Base-by-base conservation (phyloP, 53 echinoderm and acorn worm species). In the Astropecten irregularis region DNA sequence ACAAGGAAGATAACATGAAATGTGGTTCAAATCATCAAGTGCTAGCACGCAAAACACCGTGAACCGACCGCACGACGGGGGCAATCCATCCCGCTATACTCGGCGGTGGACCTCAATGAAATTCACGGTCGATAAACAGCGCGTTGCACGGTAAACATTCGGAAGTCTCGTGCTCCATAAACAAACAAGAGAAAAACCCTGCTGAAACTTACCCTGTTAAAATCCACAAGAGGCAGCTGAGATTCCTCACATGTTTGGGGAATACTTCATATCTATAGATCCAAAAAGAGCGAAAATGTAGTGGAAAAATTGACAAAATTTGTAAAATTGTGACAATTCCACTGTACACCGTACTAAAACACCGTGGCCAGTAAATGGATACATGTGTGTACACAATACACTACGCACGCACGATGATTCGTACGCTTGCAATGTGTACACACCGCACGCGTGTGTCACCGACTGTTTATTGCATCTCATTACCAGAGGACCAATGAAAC, bases 401-500 rank as follows among this genome's bases (percentile, higher is more conserved):
- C 1, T 16, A 18, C 71, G 34, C 2, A 0, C 27, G 68, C 2
- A 3, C 28, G n/a, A n/a, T n/a, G n/a, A n/a, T n/a, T n/a, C n/a
- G n/a, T n/a, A n/a, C n/a, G n/a, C n/a, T n/a, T n/a, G n/a, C n/a
- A n/a, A n/a, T n/a, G n/a, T n/a, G n/a, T n/a, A n/a, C n/a, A n/a
- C n/a, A n/a, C n/a, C n/a, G 23, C 25, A 42, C 44, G 39, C 57
- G 37, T 38, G 57, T 65, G 76, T 31, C 46, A 27, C 44, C 39
- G 44, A 58, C 76, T 39, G 56, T 4, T 53, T 49, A 49, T 4
- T n/a, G 58, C 28, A 40, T 18, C 9, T 54, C 73, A n/a, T 76
- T 57, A 76, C 21, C 26, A 35, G 21, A 51, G 27, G 40, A 58
- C 76, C 76, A 76, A 76, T 76, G 40, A 55, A 3, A 56, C 11